phyloP scores from a whole-genome alignment of 2,797 vertebrate species.

The Esox lucius region DNA sequence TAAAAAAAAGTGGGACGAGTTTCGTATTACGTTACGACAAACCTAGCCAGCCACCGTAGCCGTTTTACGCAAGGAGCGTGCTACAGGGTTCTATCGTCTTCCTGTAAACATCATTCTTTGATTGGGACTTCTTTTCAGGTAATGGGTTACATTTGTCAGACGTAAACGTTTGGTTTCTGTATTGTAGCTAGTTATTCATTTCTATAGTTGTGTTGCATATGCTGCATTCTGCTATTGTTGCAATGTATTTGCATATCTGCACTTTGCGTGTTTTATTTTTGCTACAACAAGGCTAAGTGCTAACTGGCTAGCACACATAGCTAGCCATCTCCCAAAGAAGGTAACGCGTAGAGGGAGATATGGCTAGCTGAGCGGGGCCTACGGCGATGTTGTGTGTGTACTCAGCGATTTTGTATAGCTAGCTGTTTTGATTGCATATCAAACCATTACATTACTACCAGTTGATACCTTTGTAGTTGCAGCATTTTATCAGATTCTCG shows the following conservation, averaged over 20 bases:
- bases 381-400: slow-evolving; percentile 14
- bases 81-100: slow-evolving; percentile 60
- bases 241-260: not conserved
- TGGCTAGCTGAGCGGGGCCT: slow-evolving; percentile 34
- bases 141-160: slow-evolving; percentile 47
- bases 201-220: too few relatives aligned
- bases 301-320: slow-evolving; percentile 54
- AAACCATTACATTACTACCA: not conserved
- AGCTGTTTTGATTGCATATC: not conserved
- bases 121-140: slow-evolving; percentile 71
- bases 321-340: slow-evolving; percentile 28
- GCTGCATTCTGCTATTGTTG: not conserved
- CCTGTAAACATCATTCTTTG: slow-evolving; percentile 73
- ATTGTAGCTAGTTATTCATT: too few relatives aligned
- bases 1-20: slow-evolving; percentile 56
- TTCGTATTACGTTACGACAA: slow-evolving; percentile 63
- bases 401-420: not conserved
- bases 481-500: not conserved
- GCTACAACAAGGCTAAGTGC: slow-evolving; percentile 31
- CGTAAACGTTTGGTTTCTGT: not conserved
- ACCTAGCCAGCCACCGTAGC: slow-evolving; percentile 54
- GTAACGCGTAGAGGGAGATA: slow-evolving; percentile 23
- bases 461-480: not conserved
- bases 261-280: slow-evolving; percentile 21
- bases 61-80: slow-evolving; percentile 72